Evolutionary conservation across 2,888 invertebrate genomes (phyloP).

Genomic region (Polyommatus icarus): DNA sequence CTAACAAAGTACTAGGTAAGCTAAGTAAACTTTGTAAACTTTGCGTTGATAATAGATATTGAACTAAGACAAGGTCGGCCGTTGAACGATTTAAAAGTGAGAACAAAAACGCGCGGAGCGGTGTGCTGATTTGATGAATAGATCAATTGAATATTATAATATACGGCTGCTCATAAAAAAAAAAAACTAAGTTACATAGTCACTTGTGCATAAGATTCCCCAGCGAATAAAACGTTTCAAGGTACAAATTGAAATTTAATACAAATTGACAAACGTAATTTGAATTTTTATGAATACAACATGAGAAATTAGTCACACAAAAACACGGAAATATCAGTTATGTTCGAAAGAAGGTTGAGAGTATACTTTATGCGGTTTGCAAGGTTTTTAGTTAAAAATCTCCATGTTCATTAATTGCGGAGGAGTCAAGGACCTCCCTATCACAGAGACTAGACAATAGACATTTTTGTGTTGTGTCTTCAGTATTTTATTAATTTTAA

Average conservation of each 20-base stretch:
- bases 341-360: neutral
- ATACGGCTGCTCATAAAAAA: no score
- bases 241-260: neutral
- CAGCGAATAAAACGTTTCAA: neutral
- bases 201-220: neutral
- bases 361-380: neutral
- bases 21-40: conserved; percentile 9
- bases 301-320: conserved; percentile 21
- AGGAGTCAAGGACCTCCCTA: neutral
- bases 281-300: neutral
- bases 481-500: neutral
- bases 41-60: neutral
- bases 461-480: neutral
- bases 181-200: neutral
- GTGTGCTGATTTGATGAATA: neutral
- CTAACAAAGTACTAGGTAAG: neutral
- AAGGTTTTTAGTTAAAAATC: neutral
- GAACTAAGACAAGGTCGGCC: conserved; percentile 18
- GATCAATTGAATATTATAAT: neutral
- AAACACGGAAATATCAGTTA: neutral
- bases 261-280: neutral
- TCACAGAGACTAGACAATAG: neutral
- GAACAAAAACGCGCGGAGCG: neutral
- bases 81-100: conserved; percentile 7
- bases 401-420: neutral